A percentile compares a stretch with the other conserved stretches of the same genome.
These are phyloP conservation scores for Lysandra bellargus DNA, from an alignment of 2,888 invertebrate species.

Conservation along the genomic window DNA sequence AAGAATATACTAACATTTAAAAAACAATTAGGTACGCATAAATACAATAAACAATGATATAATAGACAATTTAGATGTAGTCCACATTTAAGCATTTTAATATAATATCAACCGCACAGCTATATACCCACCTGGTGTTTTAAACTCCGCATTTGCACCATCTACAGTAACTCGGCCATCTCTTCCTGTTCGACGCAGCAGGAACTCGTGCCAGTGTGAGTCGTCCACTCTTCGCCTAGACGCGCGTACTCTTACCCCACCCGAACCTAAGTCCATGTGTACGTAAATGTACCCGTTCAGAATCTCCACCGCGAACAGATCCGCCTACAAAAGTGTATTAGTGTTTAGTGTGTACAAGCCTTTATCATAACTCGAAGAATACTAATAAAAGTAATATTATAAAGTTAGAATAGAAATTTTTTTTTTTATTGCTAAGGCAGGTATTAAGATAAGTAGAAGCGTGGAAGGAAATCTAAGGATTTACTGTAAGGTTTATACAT, in stretches of 20 bases:
- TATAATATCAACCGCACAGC: too few relatives aligned
- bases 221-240: constrained; percentile 92
- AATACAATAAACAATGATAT: too few relatives aligned
- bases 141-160: constrained; percentile 92
- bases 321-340: constrained; percentile 81
- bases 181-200: constrained; percentile 89
- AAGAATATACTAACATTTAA: too few relatives aligned
- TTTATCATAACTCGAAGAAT: background rate
- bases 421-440: background rate
- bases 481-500: background rate
- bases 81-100: too few relatives aligned
- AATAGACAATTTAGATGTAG: too few relatives aligned
- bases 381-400: background rate
- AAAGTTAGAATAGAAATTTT: background rate
- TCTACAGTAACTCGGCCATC: constrained; percentile 95
- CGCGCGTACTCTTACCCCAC: constrained; percentile 91
- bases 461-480: background rate
- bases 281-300: constrained; percentile 96
- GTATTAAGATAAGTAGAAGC: background rate
- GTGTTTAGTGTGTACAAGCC: constrained; percentile 2
- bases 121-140: constrained; percentile 84
- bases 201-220: constrained; percentile 95
- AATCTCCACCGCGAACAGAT: constrained; percentile 96
- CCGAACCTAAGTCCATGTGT: constrained; percentile 95
- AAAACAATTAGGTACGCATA: too few relatives aligned